Conservation (phyloP, 2,888 invertebrate species). For the Stratiomys singularior region DNA sequence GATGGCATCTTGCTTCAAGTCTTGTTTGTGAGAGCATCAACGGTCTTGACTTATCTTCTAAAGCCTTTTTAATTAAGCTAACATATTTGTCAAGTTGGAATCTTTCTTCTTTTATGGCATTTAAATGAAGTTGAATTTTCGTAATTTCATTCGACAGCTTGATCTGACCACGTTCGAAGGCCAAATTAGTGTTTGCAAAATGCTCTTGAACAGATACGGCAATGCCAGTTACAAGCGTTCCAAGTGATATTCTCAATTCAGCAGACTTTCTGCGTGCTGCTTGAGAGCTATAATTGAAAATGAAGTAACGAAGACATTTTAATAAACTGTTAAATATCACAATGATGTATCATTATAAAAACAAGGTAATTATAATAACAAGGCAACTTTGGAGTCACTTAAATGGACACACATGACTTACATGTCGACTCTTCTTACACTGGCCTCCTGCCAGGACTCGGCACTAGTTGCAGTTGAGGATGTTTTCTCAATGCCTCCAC, state of each 20-base stretch:
- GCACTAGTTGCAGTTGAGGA: constrained; percentile 85
- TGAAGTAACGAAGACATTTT: too few species aligned
- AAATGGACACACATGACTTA: constrained; percentile 49
- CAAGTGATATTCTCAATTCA: constrained; percentile 81
- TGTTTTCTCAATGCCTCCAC: constrained; percentile 87
- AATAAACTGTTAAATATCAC: too few species aligned
- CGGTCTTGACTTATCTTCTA: constrained; percentile 86
- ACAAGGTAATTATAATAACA: too few species aligned
- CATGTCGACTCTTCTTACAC: constrained; percentile 65
- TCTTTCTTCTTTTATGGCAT: constrained; percentile 82
- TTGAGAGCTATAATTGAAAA: constrained; percentile 69
- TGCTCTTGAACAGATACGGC: constrained; percentile 89
- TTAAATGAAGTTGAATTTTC: constrained; percentile 74
- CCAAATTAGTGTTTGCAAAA: constrained; percentile 86
- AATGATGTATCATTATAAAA: too few species aligned
- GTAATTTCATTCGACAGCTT: constrained; percentile 86
- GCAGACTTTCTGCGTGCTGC: constrained; percentile 81
- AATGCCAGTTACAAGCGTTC: constrained; percentile 80
- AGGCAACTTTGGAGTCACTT: neutral
- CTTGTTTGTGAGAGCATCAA: constrained; percentile 89
- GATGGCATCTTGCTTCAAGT: constrained; percentile 86
- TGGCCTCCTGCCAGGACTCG: constrained; percentile 85
- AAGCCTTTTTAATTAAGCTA: constrained; percentile 87
- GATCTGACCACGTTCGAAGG: constrained; percentile 78
- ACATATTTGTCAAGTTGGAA: constrained; percentile 93